Percentiles rank a stretch among this genome's conserved stretches.
Evolutionary conservation across 2,888 invertebrate species (phyloP).

Genomic region (Aquatica leii): DNA sequence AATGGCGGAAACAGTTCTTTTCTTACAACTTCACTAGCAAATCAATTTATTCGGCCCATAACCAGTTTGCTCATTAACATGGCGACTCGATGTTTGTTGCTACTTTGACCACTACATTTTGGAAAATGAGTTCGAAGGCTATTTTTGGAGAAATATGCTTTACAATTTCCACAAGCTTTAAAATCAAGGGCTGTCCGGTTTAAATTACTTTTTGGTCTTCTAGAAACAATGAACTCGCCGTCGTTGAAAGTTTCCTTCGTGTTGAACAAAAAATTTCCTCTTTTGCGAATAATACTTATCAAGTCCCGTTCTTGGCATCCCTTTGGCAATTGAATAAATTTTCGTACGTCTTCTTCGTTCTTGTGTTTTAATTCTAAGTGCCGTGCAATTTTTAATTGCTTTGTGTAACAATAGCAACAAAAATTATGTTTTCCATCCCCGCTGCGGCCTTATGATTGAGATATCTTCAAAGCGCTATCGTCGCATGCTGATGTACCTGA

Average conservation of each 20-base stretch:
- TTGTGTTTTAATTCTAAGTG: neutral
- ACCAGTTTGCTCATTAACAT: neutral
- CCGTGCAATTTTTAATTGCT: neutral
- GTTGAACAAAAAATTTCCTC: neutral
- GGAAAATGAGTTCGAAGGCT: neutral
- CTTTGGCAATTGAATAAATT: neutral
- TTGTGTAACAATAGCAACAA: neutral
- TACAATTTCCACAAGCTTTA: neutral
- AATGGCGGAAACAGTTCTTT: neutral
- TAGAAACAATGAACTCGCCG: neutral
- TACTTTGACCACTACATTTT: neutral
- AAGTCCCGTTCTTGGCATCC: neutral
- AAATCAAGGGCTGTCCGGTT: neutral
- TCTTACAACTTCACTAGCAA: neutral
- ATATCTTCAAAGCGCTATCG: neutral
- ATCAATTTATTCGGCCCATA: neutral
- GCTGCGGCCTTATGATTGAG: neutral
- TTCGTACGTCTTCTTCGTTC: neutral
- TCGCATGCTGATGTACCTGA: no score
- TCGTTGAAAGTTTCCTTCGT: neutral
- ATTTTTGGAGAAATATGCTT: neutral
- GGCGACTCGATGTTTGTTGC: neutral
- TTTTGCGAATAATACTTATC: neutral
- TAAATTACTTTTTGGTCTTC: neutral
- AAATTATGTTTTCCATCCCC: neutral